A percentile compares a stretch with the other conserved stretches of the same genome.
Evolutionary conservation across 2,888 invertebrate genomes (phyloP).

Genomic region (Caenorhabditis uteleia): DNA sequence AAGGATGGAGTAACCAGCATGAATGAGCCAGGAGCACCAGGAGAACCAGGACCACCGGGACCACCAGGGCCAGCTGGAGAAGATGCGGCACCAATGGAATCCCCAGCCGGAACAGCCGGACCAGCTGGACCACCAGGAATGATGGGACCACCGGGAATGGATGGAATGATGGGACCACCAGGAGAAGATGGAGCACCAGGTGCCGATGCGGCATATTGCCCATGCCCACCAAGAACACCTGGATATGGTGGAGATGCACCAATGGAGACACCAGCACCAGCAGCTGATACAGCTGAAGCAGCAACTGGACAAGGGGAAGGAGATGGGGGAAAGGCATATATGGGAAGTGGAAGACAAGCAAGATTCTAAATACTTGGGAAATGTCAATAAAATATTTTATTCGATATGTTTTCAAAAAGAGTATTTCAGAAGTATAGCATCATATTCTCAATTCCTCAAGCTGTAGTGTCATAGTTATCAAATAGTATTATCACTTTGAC

Average conservation of each 20-base stretch:
- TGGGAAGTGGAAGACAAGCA: too few species aligned
- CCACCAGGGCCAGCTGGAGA: conserved; percentile 31
- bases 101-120: conserved; percentile 39
- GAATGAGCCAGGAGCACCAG: conserved; percentile 43
- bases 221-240: conserved; percentile 23
- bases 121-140: conserved; percentile 54
- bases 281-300: too few species aligned
- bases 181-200: conserved; percentile 18
- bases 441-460: too few species aligned
- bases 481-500: too few species aligned
- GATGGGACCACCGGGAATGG: conserved; percentile 10
- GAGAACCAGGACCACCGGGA: conserved; percentile 43
- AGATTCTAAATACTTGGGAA: too few species aligned
- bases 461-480: too few species aligned
- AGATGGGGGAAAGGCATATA: too few species aligned
- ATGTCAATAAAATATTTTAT: too few species aligned
- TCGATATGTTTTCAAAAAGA: too few species aligned
- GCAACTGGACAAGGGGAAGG: too few species aligned
- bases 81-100: conserved; percentile 2
- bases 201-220: conserved; percentile 23
- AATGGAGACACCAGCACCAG: too few species aligned
- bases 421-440: too few species aligned
- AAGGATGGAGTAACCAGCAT: conserved; percentile 21
- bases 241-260: conserved; percentile 5
- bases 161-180: conserved; percentile 8